Conservation (phyloP, 2,888 invertebrate species). For the Peribatodes rhomboidaria region DNA sequence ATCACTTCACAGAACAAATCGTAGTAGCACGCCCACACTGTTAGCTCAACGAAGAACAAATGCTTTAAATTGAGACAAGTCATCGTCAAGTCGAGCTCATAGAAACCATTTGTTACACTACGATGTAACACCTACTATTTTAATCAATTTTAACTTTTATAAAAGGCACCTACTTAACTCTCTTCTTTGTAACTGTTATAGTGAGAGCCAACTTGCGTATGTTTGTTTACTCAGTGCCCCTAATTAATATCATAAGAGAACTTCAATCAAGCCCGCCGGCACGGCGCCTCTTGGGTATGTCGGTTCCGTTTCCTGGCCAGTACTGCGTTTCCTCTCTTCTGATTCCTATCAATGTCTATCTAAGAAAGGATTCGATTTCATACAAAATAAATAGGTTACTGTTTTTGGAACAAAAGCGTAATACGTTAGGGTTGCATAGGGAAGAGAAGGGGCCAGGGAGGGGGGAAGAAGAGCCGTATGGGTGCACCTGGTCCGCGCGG, state of each 20-base stretch:
- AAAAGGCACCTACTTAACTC: not conserved
- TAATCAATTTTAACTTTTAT: slow-evolving; percentile 2
- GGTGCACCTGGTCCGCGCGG: slow-evolving; percentile 82
- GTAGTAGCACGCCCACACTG: slow-evolving; percentile 45
- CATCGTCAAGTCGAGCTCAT: slow-evolving; percentile 28
- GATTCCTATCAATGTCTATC: slow-evolving; percentile 37
- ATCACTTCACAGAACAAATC: slow-evolving; percentile 50
- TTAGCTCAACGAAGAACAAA: slow-evolving; percentile 45
- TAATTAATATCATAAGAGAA: slow-evolving; percentile 25
- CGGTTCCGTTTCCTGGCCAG: slow-evolving; percentile 36
- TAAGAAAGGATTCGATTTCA: slow-evolving; percentile 50
- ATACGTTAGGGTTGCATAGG: slow-evolving; percentile 48
- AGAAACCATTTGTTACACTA: slow-evolving; percentile 21
- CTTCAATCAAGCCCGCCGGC: slow-evolving; percentile 27
- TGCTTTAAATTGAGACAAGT: slow-evolving; percentile 45
- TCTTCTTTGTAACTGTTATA: slow-evolving; percentile 1
- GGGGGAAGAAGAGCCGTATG: slow-evolving; percentile 75
- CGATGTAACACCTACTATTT: slow-evolving; percentile 13
- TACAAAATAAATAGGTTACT: slow-evolving; percentile 75
- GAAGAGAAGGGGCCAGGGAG: slow-evolving; percentile 51
- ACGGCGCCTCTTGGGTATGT: slow-evolving; percentile 24
- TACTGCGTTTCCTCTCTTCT: slow-evolving; percentile 30
- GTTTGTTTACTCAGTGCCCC: slow-evolving; percentile 23
- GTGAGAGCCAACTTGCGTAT: not conserved
- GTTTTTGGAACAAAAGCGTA: slow-evolving; percentile 82